These are phyloP conservation scores for Zoanthus solanderi DNA, from an alignment of 92 coral and sea anemone genomes.

Conservation along the genomic window DNA sequence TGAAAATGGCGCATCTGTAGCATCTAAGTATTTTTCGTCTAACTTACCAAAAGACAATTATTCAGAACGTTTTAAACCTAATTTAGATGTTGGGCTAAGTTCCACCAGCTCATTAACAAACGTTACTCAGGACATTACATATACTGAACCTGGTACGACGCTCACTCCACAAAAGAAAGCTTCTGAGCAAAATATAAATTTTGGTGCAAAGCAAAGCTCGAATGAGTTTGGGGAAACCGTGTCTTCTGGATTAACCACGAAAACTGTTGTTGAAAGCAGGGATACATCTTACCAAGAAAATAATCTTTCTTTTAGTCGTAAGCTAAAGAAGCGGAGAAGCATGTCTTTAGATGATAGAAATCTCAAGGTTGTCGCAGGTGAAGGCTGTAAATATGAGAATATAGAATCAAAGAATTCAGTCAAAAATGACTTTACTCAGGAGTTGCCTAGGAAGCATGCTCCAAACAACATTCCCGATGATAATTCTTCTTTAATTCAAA, in stretches of 20 bases:
- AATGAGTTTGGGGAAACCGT: conserved; percentile 6
- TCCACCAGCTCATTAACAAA: neutral
- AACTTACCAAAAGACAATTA: neutral
- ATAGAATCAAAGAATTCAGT: neutral
- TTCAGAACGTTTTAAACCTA: neutral
- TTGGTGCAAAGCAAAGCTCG: neutral
- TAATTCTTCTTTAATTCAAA: neutral
- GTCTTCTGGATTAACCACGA: neutral
- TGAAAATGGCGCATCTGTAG: neutral
- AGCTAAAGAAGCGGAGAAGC: conserved; percentile 26
- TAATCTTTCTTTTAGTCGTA: neutral
- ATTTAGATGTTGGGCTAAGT: neutral
- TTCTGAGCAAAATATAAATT: neutral
- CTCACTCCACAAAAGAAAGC: neutral
- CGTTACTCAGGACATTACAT: neutral
- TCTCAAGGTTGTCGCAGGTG: neutral
- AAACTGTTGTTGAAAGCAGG: conserved; percentile 10
- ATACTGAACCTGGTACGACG: neutral
- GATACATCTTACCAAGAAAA: neutral
- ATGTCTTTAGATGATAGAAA: conserved; percentile 36
- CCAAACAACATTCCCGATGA: neutral
- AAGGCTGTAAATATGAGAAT: neutral
- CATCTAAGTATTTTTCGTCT: neutral
- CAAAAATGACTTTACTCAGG: neutral
- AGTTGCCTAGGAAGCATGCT: neutral